Conservation (phyloP, 2,888 invertebrate species). For the Mythimna albipuncta region DNA sequence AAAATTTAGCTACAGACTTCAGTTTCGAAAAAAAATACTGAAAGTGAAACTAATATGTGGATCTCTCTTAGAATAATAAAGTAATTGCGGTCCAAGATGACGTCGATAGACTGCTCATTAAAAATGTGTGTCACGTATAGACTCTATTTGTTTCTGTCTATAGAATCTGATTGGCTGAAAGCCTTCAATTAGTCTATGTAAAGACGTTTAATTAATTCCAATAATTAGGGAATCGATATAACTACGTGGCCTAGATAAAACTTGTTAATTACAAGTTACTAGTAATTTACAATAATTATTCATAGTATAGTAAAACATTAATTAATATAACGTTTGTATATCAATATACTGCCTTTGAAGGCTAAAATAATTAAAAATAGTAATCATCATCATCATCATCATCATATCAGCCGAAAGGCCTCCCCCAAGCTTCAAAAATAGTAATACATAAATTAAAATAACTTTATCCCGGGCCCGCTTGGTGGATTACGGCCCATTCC, state of each 20-base stretch:
- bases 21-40: not conserved
- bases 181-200: constrained; percentile 41
- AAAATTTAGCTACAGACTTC: too few relatives aligned
- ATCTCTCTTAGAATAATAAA: constrained; percentile 9
- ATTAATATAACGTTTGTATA: not conserved
- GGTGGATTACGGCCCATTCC: too few relatives aligned
- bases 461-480: too few relatives aligned
- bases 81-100: not conserved
- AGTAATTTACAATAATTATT: constrained; percentile 9
- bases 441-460: too few relatives aligned
- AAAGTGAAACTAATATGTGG: not conserved
- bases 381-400: too few relatives aligned
- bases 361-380: too few relatives aligned
- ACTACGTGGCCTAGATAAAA: not conserved
- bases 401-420: too few relatives aligned
- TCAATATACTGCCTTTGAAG: not conserved
- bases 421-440: too few relatives aligned
- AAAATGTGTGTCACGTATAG: constrained; percentile 39
- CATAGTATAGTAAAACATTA: not conserved
- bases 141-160: constrained; percentile 28
- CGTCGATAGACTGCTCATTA: constrained; percentile 5
- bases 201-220: constrained; percentile 41
- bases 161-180: constrained; percentile 50
- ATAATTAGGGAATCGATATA: constrained; percentile 20
- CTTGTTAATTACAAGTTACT: not conserved